These are phyloP conservation scores for Palythoa caribaeorum DNA, from an alignment of 92 coral and sea anemone genomes.

Conservation along the genomic window DNA sequence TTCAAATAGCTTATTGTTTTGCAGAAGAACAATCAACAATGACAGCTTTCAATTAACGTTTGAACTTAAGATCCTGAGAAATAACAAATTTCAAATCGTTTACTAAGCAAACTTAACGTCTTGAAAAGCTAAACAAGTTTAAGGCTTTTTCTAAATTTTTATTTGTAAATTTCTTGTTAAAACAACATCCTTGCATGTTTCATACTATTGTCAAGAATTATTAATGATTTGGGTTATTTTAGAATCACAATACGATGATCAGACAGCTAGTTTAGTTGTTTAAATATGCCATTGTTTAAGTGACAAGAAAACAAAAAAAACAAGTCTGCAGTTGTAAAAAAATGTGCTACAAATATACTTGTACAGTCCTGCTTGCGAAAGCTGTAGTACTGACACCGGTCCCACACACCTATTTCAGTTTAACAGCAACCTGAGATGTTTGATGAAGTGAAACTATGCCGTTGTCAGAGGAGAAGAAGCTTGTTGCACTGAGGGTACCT, in stretches of 20 bases:
- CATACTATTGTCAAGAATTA: background rate
- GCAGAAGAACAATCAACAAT: background rate
- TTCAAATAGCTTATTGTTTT: background rate
- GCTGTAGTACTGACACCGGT: no score
- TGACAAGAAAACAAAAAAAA: background rate
- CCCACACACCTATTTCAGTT: no score
- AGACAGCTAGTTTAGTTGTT: background rate
- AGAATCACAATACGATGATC: background rate
- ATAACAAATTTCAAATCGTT: background rate
- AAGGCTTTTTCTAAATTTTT: background rate
- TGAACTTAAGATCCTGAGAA: background rate
- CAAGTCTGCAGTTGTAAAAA: background rate
- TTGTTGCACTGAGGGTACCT: slow-evolving; percentile 48
- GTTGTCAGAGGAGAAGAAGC: slow-evolving; percentile 57
- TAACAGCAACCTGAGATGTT: background rate
- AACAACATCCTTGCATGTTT: background rate
- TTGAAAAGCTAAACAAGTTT: background rate
- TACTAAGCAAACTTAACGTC: no score
- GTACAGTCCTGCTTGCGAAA: background rate
- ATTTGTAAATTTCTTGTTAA: background rate
- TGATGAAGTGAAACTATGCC: slow-evolving; percentile 35
- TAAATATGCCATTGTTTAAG: background rate
- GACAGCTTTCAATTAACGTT: background rate
- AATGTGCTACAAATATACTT: background rate
- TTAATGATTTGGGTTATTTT: background rate